Percentiles rank a stretch among this genome's conserved stretches.
phyloP scores from a whole-genome alignment of 2,888 invertebrate species.

The Nymphalis urticae region DNA sequence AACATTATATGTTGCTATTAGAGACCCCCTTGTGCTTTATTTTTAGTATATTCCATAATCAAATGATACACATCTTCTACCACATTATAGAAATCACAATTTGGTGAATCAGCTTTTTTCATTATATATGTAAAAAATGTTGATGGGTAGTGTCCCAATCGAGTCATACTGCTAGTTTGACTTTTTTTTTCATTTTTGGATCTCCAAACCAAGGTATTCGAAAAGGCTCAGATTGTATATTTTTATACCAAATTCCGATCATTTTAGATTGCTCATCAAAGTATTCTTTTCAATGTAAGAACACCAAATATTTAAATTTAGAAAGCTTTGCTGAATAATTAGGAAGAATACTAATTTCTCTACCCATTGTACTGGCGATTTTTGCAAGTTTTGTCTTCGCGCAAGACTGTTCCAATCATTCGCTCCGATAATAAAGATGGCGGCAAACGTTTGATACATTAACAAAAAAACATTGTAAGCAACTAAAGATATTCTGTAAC shows the following conservation, averaged over 20 bases:
- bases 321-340: neutral
- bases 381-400: neutral
- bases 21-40: no score
- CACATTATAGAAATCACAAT: neutral
- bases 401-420: no score
- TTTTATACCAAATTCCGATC: constrained; percentile 15
- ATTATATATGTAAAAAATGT: neutral
- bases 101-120: neutral
- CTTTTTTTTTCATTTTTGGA: neutral
- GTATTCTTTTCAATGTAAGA: constrained; percentile 3
- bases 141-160: neutral
- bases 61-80: no score
- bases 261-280: constrained; percentile 9
- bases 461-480: no score
- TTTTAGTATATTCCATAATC: no score
- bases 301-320: neutral
- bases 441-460: no score
- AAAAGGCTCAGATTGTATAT: neutral
- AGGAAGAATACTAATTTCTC: neutral
- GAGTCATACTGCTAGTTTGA: neutral
- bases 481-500: no score
- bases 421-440: no score
- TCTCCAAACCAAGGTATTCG: neutral
- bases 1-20: no score
- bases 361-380: neutral